Base-by-base conservation (phyloP, 2,888 invertebrate species). In the Drosophila stalkeri region DNA sequence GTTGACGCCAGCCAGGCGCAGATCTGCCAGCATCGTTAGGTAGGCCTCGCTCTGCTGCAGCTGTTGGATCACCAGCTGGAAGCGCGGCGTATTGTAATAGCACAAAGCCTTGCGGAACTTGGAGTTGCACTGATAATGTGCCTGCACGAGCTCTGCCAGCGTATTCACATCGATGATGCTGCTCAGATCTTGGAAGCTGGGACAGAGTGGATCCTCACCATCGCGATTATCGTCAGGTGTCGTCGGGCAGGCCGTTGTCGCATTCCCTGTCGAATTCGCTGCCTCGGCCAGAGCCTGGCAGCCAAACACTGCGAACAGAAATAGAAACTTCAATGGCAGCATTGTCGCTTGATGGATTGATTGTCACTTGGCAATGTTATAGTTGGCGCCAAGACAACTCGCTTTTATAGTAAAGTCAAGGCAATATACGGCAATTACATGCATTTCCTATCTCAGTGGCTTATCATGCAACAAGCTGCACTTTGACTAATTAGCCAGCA, bases 21-120 rank as follows among this genome's bases (percentile, higher is more conserved):
- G 52, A 12, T 72, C 68, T 2, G 20, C 2, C 7, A 89, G 23
- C 18, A 90, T 18, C 3, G 20, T 33, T 2, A 51, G 9, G 37
- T 71, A 91, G 11, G 64, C 75, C 0, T 51, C 56, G 51, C 82
- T 89, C n/a, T 69, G 23, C 39, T 82, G 80, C 59, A 89, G 66
- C 49, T 81, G 64, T 14, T 71, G 33, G 16, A 76, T 67, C 0
- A 75, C 71, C 49, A 51, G 5, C 0, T 60, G 43, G 56, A 86
- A 89, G 0, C 65, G 62, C 0, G 73, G 7, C 1, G 85, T 81
- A 1, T 81, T 64, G n/a, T 80, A 80, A 56, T 78, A 91, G 14
- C 57, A 51, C 69, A 91, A 33, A 7, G 89, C 89, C 12, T 68
- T 70, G 14, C 80, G 85, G 64, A 89, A 89, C 43, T 73, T 77